Percentiles rank a stretch among this genome's conserved stretches.
Conservation (phyloP, 2,797 vertebrate species). For the Buphagus erythrorhynchus region DNA sequence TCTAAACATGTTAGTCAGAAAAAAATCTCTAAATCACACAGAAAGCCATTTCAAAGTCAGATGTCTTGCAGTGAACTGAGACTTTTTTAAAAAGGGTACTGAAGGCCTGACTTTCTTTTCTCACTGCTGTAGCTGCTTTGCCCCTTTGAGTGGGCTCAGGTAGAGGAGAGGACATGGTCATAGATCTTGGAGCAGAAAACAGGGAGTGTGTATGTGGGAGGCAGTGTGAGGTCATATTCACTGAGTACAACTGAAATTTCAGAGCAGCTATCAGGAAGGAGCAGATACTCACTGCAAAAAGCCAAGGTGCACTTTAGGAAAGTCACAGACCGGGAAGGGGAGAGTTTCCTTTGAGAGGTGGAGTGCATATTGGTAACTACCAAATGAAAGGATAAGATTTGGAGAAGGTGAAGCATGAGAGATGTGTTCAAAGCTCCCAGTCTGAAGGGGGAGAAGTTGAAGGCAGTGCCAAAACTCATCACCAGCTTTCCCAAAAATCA, state of each 20-base stretch:
- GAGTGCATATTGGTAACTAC: background rate
- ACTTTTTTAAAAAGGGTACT: background rate
- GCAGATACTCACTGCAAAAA: background rate
- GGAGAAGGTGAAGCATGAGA: background rate
- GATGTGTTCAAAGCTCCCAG: background rate
- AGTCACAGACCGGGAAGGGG: background rate
- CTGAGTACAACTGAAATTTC: background rate
- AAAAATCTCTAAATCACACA: background rate
- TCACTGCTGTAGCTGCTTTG: background rate
- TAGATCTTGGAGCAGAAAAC: background rate
- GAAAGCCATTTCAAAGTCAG: background rate
- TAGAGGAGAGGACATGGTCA: background rate
- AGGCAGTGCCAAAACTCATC: background rate
- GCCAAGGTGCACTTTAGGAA: background rate
- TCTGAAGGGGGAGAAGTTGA: background rate
- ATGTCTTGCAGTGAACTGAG: background rate
- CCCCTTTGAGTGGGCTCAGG: background rate
- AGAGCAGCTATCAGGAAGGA: background rate
- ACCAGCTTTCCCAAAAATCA: background rate
- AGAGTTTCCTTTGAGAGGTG: background rate
- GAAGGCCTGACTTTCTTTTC: background rate
- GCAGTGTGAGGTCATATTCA: background rate
- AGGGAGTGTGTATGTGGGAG: fast-evolving
- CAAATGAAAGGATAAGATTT: background rate
- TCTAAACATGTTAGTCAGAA: background rate